phyloP scores from a whole-genome alignment of 1,140 invertebrate species.

The Caenorhabditis latens region DNA sequence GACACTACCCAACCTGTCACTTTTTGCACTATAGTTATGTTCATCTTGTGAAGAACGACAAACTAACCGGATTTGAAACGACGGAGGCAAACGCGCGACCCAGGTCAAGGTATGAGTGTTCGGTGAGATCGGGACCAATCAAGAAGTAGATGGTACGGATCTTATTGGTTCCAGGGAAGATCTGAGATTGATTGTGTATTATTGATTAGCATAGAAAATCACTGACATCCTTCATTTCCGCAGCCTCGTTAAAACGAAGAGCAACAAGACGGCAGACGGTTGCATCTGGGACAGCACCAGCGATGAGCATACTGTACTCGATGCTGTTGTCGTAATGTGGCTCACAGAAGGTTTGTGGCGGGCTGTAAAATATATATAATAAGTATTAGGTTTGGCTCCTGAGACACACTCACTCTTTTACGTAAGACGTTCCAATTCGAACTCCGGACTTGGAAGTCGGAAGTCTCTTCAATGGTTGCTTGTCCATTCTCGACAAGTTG shows the following conservation, averaged over 20 bases:
- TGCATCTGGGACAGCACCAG: background rate
- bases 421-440: background rate
- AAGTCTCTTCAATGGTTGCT: background rate
- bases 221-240: background rate
- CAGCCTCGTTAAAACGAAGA: background rate
- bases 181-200: background rate
- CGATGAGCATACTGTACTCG: background rate
- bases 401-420: background rate
- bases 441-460: background rate
- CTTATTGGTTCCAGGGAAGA: background rate
- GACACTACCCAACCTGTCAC: background rate
- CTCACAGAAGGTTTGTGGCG: no score
- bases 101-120: background rate
- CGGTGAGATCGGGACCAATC: background rate
- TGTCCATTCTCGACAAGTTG: background rate
- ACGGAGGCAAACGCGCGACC: background rate
- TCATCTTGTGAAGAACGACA: background rate
- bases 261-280: background rate
- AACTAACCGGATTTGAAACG: constrained; percentile 30
- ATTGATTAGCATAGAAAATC: background rate
- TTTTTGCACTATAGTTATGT: constrained; percentile 41
- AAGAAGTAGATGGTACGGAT: background rate
- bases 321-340: background rate
- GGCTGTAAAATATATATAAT: no score
- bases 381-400: no score